A percentile compares a stretch with the other conserved stretches of the same genome.
These are phyloP conservation scores for Gastrophysa polygoni DNA, from an alignment of 2,888 invertebrate genomes.

Conservation along the genomic window DNA sequence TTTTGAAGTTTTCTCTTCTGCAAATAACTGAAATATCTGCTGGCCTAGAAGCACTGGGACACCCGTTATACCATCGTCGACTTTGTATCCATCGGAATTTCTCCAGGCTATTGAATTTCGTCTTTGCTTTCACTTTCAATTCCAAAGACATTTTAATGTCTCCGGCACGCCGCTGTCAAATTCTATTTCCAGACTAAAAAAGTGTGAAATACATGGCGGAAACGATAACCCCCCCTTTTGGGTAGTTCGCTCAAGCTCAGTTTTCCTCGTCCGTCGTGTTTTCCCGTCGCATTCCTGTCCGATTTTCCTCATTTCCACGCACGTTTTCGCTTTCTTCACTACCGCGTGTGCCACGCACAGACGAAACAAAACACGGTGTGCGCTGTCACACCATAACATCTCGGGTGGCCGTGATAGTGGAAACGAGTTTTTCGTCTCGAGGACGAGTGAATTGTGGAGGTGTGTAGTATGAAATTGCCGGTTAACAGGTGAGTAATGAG, in stretches of 20 bases:
- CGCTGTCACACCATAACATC: not conserved
- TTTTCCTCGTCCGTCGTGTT: not conserved
- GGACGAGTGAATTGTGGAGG: not conserved
- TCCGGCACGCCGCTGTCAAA: not conserved
- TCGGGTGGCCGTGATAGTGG: not conserved
- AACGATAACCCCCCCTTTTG: not conserved
- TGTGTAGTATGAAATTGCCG: not conserved
- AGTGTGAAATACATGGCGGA: not conserved
- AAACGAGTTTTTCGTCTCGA: not conserved
- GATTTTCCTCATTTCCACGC: not conserved
- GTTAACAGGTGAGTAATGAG: not conserved
- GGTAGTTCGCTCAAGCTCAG: not conserved
- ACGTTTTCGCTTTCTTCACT: not conserved
- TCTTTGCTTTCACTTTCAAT: no score
- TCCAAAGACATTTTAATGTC: no score
- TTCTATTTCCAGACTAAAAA: not conserved
- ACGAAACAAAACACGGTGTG: not conserved
- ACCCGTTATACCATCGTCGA: no score
- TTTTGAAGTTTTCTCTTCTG: no score
- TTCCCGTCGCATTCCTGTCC: not conserved
- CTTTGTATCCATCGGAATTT: no score
- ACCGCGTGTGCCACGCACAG: not conserved
- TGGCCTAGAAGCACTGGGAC: no score
- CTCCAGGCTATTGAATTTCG: no score
- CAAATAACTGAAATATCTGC: no score